Conservation (phyloP, 2,888 invertebrate genomes). For the Seira musarum region DNA sequence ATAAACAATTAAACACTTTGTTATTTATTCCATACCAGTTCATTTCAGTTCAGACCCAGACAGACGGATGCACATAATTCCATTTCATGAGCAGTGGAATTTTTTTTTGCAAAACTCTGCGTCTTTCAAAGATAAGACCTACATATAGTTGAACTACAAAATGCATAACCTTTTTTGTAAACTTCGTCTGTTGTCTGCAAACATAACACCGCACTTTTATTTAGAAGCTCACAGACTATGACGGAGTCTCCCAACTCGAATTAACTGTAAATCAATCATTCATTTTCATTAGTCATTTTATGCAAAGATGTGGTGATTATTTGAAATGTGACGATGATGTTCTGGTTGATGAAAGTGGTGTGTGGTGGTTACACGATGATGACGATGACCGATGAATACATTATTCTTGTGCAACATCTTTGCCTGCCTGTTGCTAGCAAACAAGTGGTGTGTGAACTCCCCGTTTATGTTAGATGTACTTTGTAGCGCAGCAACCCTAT, state of each 20-base stretch:
- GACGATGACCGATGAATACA: slow-evolving; percentile 21
- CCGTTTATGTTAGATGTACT: background rate
- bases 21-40: slow-evolving; percentile 15
- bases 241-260: background rate
- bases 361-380: background rate
- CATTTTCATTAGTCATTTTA: background rate
- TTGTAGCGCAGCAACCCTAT: background rate
- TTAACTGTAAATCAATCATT: background rate
- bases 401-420: slow-evolving; percentile 13
- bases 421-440: slow-evolving; percentile 14
- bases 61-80: slow-evolving; percentile 13
- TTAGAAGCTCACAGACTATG: background rate
- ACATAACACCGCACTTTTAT: background rate
- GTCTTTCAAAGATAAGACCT: slow-evolving; percentile 49
- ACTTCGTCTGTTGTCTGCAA: background rate
- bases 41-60: slow-evolving; percentile 29
- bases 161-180: slow-evolving; percentile 23
- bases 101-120: slow-evolving; percentile 41
- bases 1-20: slow-evolving; percentile 11
- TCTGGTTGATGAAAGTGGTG: slow-evolving; percentile 17
- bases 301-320: background rate
- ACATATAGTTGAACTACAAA: slow-evolving; percentile 12
- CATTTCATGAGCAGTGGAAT: slow-evolving; percentile 28
- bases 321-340: too few relatives aligned
- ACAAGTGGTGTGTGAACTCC: slow-evolving; percentile 8